phyloP scores from a whole-genome alignment of 2,113 vertebrate genomes.

The Taxidea taxus region DNA sequence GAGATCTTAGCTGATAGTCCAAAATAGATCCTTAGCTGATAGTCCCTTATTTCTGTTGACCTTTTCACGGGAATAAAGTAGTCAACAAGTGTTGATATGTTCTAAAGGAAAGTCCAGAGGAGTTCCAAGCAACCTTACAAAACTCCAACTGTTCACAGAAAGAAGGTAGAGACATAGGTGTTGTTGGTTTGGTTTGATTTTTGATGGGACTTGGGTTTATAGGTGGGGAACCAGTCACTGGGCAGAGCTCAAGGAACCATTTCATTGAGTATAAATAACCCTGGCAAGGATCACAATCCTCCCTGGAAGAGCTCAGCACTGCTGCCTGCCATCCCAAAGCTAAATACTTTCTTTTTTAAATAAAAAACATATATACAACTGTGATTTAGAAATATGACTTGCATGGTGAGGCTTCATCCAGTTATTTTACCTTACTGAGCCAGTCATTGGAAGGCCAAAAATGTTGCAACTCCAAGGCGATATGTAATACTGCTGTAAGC shows the following conservation, averaged over 20 bases:
- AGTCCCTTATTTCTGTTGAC: background rate
- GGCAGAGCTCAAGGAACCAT: constrained; percentile 42
- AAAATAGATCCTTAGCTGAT: too few relatives aligned
- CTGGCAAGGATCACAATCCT: constrained; percentile 8
- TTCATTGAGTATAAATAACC: constrained; percentile 61
- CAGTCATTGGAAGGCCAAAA: constrained; percentile 53
- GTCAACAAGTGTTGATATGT: constrained; percentile 34
- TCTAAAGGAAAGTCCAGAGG: constrained; percentile 28
- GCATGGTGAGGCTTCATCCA: constrained; percentile 29
- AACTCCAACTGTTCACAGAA: constrained; percentile 43
- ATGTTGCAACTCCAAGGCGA: constrained; percentile 1
- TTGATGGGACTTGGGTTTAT: constrained; percentile 6
- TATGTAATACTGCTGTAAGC: constrained; percentile 32
- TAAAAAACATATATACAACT: constrained; percentile 31
- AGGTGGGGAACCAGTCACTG: constrained; percentile 6
- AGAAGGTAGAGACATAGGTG: constrained; percentile 14
- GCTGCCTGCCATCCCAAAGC: constrained; percentile 3
- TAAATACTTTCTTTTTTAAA: constrained; percentile 15
- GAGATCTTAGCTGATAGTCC: background rate
- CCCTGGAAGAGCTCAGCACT: constrained; percentile 1
- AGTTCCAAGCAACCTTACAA: constrained; percentile 45
- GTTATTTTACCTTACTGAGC: constrained; percentile 46
- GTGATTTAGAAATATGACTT: constrained; percentile 57
- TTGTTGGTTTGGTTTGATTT: constrained; percentile 48
- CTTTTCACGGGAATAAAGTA: background rate